Base-by-base conservation (phyloP, 2,113 vertebrate species). In the Leptobrachium ailaonicum region DNA sequence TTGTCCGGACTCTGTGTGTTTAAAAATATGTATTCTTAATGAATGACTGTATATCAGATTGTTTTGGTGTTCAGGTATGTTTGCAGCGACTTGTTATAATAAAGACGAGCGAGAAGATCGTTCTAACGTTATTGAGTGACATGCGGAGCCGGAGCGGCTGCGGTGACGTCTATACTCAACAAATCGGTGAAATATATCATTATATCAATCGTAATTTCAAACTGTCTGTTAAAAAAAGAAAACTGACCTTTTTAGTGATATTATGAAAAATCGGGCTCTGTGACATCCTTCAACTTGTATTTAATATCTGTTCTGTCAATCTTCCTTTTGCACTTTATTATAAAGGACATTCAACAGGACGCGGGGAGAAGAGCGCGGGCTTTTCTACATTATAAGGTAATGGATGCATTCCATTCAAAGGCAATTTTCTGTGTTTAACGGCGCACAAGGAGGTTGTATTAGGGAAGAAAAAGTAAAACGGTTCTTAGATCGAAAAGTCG, bases 231-330 rank as follows among this genome's bases (percentile, higher is more conserved):
- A 71, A 14, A 54, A 47, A 47, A 43, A 41, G 41, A 41, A 42
- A 58, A 42, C 9, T 69, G 75, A 77, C 75, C 75, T 72, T 72
- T 72, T 72, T 9, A 20, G 53, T 12, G 20, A 44, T 56, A 64
- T 77, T 77, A 69, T 56, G 40, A 43, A 40, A 58, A 45, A 44
- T 56, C 41, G 2, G 6, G 9, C 13, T 14, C 7, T 53, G 14
- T 8, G 40, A 54, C 40, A 32, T 41, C 64, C 66, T 67, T 76
- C 40, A 56, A n/a, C 75, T 67, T 14, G 41, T 58, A 3, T 44
- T 60, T 69, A 77, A 69, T 77, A 77, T 69, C 60, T 77, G 75
- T 32, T 58, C 66, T 58, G 75, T 77, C 75, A 77, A n/a, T 77
- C 66, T 69, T 58, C 64, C 47, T 42, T 72, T 14, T 14, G 14